These are phyloP conservation scores for Metridium senile DNA, from an alignment of 92 coral and sea anemone genomes.

Conservation along the genomic window DNA sequence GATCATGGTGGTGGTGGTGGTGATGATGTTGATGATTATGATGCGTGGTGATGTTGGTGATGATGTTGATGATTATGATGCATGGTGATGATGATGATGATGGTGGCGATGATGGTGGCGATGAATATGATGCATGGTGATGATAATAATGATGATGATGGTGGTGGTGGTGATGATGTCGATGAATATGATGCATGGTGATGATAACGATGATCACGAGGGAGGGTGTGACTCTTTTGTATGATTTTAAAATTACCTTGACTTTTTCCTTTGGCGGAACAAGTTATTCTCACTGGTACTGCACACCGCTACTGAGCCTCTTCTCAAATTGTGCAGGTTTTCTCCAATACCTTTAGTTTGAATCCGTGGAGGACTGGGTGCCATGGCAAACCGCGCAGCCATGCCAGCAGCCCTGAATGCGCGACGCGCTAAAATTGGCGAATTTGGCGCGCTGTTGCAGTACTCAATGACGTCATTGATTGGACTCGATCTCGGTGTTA, in stretches of 20 bases:
- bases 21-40: too few species aligned
- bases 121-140: too few species aligned
- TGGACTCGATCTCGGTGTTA: slow-evolving; percentile 37
- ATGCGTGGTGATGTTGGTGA: too few species aligned
- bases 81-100: too few species aligned
- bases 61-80: too few species aligned
- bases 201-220: too few species aligned
- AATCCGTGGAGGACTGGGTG: background rate
- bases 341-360: background rate
- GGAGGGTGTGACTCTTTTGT: too few species aligned
- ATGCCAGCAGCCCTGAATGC: slow-evolving; percentile 17
- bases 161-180: too few species aligned
- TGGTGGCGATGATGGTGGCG: too few species aligned
- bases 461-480: slow-evolving; percentile 17
- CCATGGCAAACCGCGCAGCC: slow-evolving; percentile 16
- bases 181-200: too few species aligned
- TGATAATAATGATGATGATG: too few species aligned
- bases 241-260: slow-evolving; percentile 3
- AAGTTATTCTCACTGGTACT: background rate
- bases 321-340: background rate
- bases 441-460: slow-evolving; percentile 65
- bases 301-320: slow-evolving; percentile 5
- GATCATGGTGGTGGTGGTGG: too few species aligned
- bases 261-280: background rate
- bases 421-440: slow-evolving; percentile 40